A percentile compares a stretch with the other conserved stretches of the same genome.
These are phyloP conservation scores for Crocuta crocuta DNA, from an alignment of 2,113 vertebrate species.

Conservation along the genomic window DNA sequence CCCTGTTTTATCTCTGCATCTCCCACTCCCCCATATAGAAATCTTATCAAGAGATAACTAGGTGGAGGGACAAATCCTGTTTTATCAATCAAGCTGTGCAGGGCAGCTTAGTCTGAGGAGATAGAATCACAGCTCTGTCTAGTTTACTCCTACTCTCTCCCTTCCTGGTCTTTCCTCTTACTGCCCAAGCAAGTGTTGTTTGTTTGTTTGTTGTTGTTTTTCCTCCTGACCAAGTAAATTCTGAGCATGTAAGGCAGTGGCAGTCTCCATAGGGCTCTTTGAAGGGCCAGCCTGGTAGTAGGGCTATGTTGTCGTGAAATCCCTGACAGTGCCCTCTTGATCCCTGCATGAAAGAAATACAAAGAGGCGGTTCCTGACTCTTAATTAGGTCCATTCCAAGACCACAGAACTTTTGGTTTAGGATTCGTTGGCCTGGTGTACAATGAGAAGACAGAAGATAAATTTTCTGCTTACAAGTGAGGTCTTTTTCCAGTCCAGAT, in stretches of 20 bases:
- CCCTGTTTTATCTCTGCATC: not conserved
- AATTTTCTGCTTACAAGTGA: not conserved
- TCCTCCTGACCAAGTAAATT: not conserved
- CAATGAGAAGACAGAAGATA: not conserved
- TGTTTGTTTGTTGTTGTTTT: not conserved
- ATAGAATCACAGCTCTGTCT: not conserved
- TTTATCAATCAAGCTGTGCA: not conserved
- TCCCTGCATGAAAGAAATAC: not conserved
- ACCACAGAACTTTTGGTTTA: not conserved
- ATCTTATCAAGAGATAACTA: not conserved
- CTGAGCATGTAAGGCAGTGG: not conserved
- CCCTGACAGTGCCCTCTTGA: not conserved
- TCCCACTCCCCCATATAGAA: not conserved
- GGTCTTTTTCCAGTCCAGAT: not conserved
- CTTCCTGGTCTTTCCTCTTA: not conserved
- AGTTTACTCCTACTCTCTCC: not conserved
- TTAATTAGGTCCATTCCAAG: not conserved
- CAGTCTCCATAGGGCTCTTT: not conserved
- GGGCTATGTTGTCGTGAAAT: not conserved
- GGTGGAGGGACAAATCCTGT: not conserved
- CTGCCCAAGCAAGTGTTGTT: not conserved
- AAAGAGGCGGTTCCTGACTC: not conserved
- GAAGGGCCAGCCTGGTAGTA: not conserved
- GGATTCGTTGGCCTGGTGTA: not conserved
- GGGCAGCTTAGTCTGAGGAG: not conserved